Conservation (phyloP, 2,113 vertebrate genomes). For the Lagopus muta region DNA sequence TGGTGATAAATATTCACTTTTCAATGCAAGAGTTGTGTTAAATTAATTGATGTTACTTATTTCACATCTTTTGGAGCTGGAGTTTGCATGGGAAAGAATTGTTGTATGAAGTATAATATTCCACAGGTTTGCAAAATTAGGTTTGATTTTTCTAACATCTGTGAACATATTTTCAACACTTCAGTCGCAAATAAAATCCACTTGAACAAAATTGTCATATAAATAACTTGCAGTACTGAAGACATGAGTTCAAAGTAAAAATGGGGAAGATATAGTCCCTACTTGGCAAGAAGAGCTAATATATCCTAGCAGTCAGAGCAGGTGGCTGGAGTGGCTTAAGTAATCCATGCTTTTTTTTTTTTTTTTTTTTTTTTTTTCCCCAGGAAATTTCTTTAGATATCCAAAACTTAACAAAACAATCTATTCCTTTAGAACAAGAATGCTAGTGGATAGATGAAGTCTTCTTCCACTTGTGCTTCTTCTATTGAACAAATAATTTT, state of each 20-base stretch:
- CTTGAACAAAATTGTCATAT: slow-evolving; percentile 3
- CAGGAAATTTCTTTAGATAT: neutral
- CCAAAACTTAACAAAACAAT: neutral
- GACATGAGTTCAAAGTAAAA: neutral
- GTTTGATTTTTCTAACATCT: neutral
- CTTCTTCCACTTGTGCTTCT: neutral
- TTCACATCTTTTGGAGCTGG: neutral
- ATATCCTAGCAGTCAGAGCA: neutral
- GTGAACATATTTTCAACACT: slow-evolving; percentile 24
- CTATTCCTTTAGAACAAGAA: neutral
- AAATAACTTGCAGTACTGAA: neutral
- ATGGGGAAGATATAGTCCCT: neutral
- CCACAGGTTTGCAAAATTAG: slow-evolving; percentile 8
- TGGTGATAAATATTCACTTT: neutral
- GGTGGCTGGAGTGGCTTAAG: neutral
- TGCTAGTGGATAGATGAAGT: neutral
- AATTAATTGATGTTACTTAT: neutral
- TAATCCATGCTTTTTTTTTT: neutral
- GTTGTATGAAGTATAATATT: neutral
- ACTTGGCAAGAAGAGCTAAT: neutral
- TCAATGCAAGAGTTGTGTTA: neutral
- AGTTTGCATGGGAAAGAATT: neutral
- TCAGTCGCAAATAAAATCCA: neutral
- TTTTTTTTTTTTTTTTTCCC: neutral
- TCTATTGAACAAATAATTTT: neutral